A percentile compares a stretch with the other conserved stretches of the same genome.
These are phyloP conservation scores for Sternotherus odoratus DNA, from an alignment of 2,797 vertebrate genomes.

Conservation along the genomic window DNA sequence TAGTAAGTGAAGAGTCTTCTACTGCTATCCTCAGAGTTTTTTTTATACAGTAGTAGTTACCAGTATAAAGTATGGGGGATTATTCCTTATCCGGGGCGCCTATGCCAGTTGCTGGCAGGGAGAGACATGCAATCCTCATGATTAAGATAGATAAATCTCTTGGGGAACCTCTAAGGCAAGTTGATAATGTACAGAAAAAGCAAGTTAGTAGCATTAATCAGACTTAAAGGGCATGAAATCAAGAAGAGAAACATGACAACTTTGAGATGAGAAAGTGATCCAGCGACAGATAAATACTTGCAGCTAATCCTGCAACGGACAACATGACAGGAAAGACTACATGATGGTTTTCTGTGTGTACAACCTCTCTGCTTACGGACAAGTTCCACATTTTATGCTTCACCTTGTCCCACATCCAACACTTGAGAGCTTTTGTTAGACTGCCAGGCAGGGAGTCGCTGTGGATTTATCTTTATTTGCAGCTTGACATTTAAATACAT, in stretches of 20 bases:
- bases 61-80: not conserved
- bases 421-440: not conserved
- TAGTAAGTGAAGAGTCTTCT: rapidly evolving
- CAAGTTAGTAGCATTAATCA: slow-evolving; percentile 11
- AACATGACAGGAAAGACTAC: not conserved
- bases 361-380: not conserved
- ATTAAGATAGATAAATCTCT: not conserved
- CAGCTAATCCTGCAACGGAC: slow-evolving; percentile 20
- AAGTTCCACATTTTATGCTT: not conserved
- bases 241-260: slow-evolving; percentile 9
- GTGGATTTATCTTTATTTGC: slow-evolving; percentile 7
- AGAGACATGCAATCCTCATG: not conserved
- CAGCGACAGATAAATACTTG: slow-evolving; percentile 28
- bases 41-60: rapidly evolving
- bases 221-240: not conserved
- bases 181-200: slow-evolving; percentile 29
- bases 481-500: slow-evolving; percentile 10
- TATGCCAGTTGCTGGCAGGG: not conserved
- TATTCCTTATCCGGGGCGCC: not conserved
- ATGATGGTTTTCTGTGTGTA: not conserved
- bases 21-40: not conserved
- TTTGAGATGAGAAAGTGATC: slow-evolving; percentile 12
- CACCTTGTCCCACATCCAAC: not conserved
- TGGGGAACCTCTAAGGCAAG: not conserved
- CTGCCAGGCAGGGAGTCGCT: not conserved